Percentiles rank a stretch among this genome's conserved stretches.
These are phyloP conservation scores for Coranthus polyacanthus DNA, from an alignment of 2,797 vertebrate genomes.

Conservation along the genomic window DNA sequence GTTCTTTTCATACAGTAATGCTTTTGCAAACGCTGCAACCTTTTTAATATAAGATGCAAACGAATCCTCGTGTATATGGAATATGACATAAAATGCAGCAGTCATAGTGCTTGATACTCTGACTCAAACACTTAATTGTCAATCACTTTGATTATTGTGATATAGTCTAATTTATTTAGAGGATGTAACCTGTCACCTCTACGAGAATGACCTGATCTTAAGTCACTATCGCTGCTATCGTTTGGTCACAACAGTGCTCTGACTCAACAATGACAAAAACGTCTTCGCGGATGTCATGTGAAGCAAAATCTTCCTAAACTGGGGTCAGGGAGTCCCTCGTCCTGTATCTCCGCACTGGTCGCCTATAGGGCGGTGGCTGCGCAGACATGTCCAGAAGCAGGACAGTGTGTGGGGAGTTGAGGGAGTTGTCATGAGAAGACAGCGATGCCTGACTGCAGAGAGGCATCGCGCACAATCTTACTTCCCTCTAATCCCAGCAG, in stretches of 20 bases:
- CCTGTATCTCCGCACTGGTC: slow-evolving; percentile 61
- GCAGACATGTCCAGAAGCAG: slow-evolving; percentile 69
- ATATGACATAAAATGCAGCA: not conserved
- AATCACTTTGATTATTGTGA: no score
- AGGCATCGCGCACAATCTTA: slow-evolving; percentile 7
- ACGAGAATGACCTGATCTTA: not conserved
- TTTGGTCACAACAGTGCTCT: not conserved
- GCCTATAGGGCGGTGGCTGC: slow-evolving; percentile 81
- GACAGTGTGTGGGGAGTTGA: slow-evolving; percentile 71
- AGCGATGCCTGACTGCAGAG: slow-evolving; percentile 30
- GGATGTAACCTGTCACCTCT: not conserved
- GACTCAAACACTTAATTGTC: no score
- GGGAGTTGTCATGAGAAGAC: slow-evolving; percentile 54
- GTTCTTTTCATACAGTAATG: not conserved
- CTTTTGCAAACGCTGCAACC: not conserved
- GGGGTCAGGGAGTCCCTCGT: slow-evolving; percentile 18
- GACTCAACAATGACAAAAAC: slow-evolving; percentile 12
- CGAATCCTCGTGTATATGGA: not conserved
- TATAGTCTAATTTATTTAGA: no score
- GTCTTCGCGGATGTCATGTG: slow-evolving; percentile 3
- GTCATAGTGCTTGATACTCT: no score
- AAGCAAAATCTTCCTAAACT: slow-evolving; percentile 26
- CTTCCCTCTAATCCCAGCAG: slow-evolving; percentile 32
- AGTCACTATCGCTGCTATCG: not conserved
- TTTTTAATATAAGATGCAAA: not conserved